A percentile compares a stretch with the other conserved stretches of the same genome.
These are phyloP conservation scores for Pelvicachromis taeniatus DNA, from an alignment of 2,113 vertebrate species.

Conservation along the genomic window DNA sequence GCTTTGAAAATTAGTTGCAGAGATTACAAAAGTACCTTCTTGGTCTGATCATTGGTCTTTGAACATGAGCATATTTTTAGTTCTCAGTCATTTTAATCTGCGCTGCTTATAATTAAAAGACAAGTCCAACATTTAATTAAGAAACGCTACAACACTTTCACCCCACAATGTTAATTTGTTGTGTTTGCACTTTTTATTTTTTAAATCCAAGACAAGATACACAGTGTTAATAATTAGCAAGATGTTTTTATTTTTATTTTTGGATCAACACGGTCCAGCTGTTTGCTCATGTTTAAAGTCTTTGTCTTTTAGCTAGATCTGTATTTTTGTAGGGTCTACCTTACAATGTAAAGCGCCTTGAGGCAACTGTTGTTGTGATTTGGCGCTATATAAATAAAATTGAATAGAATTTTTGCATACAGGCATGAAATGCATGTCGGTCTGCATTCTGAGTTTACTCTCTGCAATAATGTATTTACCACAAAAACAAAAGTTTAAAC, in stretches of 20 bases:
- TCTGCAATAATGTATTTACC: neutral
- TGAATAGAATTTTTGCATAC: neutral
- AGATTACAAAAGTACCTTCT: neutral
- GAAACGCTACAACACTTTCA: neutral
- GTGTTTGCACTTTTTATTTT: neutral
- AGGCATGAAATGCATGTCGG: neutral
- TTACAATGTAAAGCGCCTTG: too few relatives aligned
- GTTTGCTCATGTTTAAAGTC: neutral
- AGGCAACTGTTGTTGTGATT: too few relatives aligned
- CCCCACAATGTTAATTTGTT: neutral
- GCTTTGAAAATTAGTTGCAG: slow-evolving; percentile 9
- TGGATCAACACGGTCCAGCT: neutral
- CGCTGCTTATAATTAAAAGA: neutral
- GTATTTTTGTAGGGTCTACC: too few relatives aligned
- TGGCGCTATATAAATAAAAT: too few relatives aligned
- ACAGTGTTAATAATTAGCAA: neutral
- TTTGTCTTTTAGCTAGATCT: neutral
- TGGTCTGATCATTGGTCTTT: neutral
- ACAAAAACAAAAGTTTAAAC: neutral
- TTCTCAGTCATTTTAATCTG: neutral
- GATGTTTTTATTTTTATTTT: neutral
- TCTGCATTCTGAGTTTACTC: neutral
- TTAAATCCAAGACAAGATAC: neutral
- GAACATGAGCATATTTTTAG: neutral
- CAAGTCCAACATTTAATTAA: neutral